Conservation (phyloP, 2,888 invertebrate genomes). For the Notodonta dromedarius region DNA sequence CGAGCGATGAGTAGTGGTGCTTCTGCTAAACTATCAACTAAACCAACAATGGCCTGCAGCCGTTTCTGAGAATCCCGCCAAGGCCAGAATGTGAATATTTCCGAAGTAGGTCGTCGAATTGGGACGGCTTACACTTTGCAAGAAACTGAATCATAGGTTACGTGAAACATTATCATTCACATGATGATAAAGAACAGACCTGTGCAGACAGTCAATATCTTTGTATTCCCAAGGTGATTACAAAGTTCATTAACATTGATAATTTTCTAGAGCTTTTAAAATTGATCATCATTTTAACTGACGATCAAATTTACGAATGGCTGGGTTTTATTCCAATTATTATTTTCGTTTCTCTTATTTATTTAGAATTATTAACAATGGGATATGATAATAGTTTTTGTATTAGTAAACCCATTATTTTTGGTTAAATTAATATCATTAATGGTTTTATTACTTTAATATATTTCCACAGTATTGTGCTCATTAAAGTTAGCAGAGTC, state of each 20-base stretch:
- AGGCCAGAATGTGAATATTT: constrained; percentile 60
- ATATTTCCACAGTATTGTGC: neutral
- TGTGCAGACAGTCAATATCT: constrained; percentile 13
- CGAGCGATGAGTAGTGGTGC: constrained; percentile 16
- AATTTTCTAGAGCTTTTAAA: neutral
- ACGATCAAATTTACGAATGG: neutral
- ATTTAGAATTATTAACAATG: neutral
- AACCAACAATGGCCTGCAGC: constrained; percentile 42
- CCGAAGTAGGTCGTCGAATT: constrained; percentile 63
- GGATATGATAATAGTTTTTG: no score
- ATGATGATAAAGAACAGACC: constrained; percentile 22
- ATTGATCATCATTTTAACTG: neutral
- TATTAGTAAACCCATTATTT: no score
- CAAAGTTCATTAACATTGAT: neutral
- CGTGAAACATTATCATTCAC: constrained; percentile 37
- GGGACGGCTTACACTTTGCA: constrained; percentile 50
- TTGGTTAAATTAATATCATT: neutral
- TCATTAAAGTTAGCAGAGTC: neutral
- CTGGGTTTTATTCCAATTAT: neutral
- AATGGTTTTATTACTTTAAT: no score
- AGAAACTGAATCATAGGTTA: constrained; percentile 56
- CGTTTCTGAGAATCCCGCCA: constrained; percentile 57
- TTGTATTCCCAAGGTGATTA: constrained; percentile 13
- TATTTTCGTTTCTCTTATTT: neutral
- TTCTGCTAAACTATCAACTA: constrained; percentile 23